Evolutionary conservation across 2,888 invertebrate species (phyloP).

Genomic region (Thecocarcelia acutangulata): DNA sequence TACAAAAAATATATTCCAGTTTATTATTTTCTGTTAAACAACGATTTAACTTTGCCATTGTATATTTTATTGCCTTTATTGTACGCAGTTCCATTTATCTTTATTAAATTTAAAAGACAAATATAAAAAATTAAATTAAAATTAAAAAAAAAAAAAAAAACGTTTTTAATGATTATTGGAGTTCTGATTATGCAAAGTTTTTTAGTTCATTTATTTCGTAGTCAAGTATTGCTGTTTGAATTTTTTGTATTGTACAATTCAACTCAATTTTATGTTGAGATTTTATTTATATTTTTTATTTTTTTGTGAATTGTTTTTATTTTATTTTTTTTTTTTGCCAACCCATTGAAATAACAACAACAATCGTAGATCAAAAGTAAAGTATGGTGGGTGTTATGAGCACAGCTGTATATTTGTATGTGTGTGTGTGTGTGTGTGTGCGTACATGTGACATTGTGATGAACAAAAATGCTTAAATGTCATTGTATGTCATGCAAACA

Average conservation of each 20-base stretch:
- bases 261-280: conserved; percentile 2
- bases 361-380: conserved; percentile 42
- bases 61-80: conserved; percentile 52
- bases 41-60: conserved; percentile 25
- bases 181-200: conserved; percentile 13
- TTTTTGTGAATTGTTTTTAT: neutral
- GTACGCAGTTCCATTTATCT: conserved; percentile 50
- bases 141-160: conserved; percentile 34
- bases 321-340: conserved; percentile 1
- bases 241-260: neutral
- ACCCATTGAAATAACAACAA: conserved; percentile 4
- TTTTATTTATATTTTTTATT: neutral
- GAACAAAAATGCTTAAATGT: conserved; percentile 13
- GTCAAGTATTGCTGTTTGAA: conserved; percentile 3
- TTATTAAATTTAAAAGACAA: conserved; percentile 43
- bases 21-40: conserved; percentile 33
- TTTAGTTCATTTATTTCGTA: conserved; percentile 29
- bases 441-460: too few relatives aligned
- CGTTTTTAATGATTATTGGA: conserved; percentile 54
- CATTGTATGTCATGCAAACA: conserved; percentile 27
- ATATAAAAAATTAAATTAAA: neutral
- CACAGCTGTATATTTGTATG: neutral
- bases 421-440: neutral
- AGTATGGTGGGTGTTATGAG: conserved; percentile 10
- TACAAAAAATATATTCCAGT: conserved; percentile 7